phyloP scores from a whole-genome alignment of 1,140 invertebrate species.

The Platyura marginata region DNA sequence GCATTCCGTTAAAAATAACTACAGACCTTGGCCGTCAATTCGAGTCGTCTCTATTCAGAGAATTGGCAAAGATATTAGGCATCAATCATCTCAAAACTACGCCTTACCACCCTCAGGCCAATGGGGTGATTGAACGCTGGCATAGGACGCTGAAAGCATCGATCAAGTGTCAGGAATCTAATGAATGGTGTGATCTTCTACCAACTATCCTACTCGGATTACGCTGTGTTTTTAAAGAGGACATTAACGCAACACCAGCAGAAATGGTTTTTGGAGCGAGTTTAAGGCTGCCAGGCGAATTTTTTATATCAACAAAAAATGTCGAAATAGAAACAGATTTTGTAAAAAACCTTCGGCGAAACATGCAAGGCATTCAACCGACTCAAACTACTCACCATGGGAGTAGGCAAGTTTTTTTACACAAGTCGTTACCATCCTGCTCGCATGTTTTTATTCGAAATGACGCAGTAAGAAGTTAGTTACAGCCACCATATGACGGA shows the following conservation, averaged over 20 bases:
- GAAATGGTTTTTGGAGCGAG: constrained; percentile 10
- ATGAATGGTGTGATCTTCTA: constrained; percentile 8
- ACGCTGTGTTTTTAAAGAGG: constrained; percentile 5
- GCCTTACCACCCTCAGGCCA: constrained; percentile 20
- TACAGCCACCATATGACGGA: constrained; percentile 23
- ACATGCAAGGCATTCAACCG: constrained; percentile 7
- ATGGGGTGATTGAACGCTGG: constrained; percentile 19
- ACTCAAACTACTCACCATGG: constrained; percentile 7
- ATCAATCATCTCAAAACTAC: constrained; percentile 16
- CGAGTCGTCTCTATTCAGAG: constrained; percentile 10
- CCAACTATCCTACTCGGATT: constrained; percentile 12
- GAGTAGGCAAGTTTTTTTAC: constrained; percentile 8
- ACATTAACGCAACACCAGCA: constrained; percentile 4
- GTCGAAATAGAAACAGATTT: constrained; percentile 4
- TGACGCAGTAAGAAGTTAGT: constrained; percentile 13
- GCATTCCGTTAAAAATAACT: constrained; percentile 12
- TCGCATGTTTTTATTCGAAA: constrained; percentile 19
- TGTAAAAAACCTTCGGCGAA: constrained; percentile 7
- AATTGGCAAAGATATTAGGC: constrained; percentile 7
- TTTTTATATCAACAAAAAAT: constrained; percentile 9
- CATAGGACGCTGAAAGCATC: constrained; percentile 24
- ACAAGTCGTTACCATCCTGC: constrained; percentile 9
- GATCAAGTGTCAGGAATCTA: constrained; percentile 7
- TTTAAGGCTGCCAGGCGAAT: constrained; percentile 17
- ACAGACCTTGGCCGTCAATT: constrained; percentile 18